phyloP scores from a whole-genome alignment of 2,113 vertebrate species.

The Eudyptes chrysolophus region DNA sequence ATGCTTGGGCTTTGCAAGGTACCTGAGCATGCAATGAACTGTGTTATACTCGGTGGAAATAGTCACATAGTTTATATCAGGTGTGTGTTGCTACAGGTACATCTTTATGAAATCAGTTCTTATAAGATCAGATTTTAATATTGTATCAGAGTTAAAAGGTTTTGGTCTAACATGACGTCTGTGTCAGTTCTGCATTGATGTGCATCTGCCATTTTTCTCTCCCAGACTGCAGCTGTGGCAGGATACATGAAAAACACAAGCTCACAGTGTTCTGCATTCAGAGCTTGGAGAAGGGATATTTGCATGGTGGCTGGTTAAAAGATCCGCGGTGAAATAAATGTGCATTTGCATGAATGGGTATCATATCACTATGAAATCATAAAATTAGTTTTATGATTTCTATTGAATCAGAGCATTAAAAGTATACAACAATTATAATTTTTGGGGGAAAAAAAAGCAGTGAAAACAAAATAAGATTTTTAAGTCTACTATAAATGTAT shows the following conservation, averaged over 20 bases:
- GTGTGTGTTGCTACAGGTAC: background rate
- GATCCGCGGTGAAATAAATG: background rate
- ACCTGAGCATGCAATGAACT: too few relatives aligned
- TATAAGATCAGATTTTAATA: background rate
- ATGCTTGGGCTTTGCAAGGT: background rate
- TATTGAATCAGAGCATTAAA: background rate
- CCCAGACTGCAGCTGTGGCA: background rate
- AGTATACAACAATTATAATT: background rate
- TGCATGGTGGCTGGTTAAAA: background rate
- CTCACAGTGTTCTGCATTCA: background rate
- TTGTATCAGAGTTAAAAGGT: background rate
- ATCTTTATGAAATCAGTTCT: background rate
- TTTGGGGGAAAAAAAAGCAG: rapidly evolving
- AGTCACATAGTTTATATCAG: background rate
- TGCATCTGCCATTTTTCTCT: background rate
- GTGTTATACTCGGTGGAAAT: background rate
- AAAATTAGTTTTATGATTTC: background rate
- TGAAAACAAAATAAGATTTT: background rate
- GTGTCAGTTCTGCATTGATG: background rate
- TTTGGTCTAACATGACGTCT: background rate
- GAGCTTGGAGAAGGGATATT: background rate
- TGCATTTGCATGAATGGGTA: background rate
- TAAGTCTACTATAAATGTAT: background rate
- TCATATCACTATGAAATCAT: background rate
- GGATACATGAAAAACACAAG: background rate